Evolutionary conservation across 1,140 invertebrate species (phyloP).

Genomic region (Aradophagus sp.): DNA sequence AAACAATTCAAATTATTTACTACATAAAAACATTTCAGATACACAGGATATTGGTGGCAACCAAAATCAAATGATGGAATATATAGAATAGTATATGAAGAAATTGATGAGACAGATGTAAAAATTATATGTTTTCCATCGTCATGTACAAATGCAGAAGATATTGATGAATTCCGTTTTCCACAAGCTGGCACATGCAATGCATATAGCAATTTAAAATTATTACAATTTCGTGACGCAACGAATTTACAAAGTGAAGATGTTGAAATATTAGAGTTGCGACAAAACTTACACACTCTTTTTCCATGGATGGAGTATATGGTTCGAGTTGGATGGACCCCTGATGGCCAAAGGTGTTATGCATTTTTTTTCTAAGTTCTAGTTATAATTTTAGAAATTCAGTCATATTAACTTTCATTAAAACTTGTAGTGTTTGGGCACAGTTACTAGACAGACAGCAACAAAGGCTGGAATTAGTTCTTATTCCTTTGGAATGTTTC

Average conservation of each 20-base stretch:
- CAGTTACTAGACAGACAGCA: conserved; percentile 91
- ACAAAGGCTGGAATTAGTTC: conserved; percentile 83
- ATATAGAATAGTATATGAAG: conserved; percentile 95
- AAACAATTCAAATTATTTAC: too few species aligned
- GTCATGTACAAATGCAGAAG: conserved; percentile 82
- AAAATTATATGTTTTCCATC: conserved; percentile 93
- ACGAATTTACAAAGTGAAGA: conserved; percentile 80
- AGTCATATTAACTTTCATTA: too few species aligned
- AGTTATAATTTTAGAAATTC: conserved; percentile 5
- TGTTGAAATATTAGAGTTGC: conserved; percentile 81
- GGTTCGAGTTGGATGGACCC: conserved; percentile 94
- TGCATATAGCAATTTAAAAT: conserved; percentile 90
- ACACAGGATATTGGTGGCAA: conserved; percentile 98
- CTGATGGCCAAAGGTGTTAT: conserved; percentile 86
- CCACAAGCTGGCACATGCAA: conserved; percentile 93
- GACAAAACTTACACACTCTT: conserved; percentile 82
- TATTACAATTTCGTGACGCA: conserved; percentile 88
- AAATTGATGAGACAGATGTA: conserved; percentile 95
- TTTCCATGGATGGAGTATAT: conserved; percentile 97
- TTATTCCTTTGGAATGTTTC: conserved; percentile 85
- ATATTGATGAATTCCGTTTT: conserved; percentile 93
- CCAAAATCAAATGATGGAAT: conserved; percentile 83
- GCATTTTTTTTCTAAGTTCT: background rate
- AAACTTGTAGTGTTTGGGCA: conserved; percentile 87
- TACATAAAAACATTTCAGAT: too few species aligned